Percentiles rank a stretch among this genome's conserved stretches.
Conservation (phyloP, 2,797 vertebrate species). For the Sebastes diaconus region DNA sequence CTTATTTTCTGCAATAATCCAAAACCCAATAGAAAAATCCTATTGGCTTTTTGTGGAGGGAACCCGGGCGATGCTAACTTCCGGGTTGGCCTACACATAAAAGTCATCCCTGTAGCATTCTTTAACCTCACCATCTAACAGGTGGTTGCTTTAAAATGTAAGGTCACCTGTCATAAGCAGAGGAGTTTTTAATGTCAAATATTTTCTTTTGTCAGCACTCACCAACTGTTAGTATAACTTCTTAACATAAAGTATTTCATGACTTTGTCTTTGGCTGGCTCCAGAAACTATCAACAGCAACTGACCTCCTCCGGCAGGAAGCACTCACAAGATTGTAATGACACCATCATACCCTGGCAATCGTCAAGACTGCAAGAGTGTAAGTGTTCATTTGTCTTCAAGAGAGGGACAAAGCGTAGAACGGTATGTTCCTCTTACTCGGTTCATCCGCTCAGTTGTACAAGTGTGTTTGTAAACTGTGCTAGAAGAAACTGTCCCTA, state of each 20-base stretch:
- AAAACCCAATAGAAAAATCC: too few species aligned
- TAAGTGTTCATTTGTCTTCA: neutral
- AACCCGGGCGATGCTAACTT: too few species aligned
- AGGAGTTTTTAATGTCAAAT: neutral
- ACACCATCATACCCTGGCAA: neutral
- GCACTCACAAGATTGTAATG: neutral
- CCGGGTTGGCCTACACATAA: too few species aligned
- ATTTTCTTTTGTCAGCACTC: neutral
- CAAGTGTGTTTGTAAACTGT: slow-evolving; percentile 41
- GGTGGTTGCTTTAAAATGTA: neutral
- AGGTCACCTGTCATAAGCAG: neutral
- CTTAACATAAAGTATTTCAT: neutral
- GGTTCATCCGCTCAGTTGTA: slow-evolving; percentile 1
- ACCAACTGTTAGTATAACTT: neutral
- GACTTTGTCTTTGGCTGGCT: slow-evolving; percentile 13
- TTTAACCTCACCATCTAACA: neutral
- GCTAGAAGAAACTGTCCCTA: slow-evolving; percentile 44
- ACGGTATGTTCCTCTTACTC: neutral
- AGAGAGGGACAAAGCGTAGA: neutral
- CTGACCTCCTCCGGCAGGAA: slow-evolving; percentile 12
- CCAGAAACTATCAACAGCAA: neutral
- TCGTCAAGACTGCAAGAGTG: neutral
- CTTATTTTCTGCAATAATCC: too few species aligned
- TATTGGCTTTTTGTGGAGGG: too few species aligned
- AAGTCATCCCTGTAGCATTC: neutral